Evolutionary conservation across 1,140 invertebrate species (phyloP).

Genomic region (Theocolax elegans): DNA sequence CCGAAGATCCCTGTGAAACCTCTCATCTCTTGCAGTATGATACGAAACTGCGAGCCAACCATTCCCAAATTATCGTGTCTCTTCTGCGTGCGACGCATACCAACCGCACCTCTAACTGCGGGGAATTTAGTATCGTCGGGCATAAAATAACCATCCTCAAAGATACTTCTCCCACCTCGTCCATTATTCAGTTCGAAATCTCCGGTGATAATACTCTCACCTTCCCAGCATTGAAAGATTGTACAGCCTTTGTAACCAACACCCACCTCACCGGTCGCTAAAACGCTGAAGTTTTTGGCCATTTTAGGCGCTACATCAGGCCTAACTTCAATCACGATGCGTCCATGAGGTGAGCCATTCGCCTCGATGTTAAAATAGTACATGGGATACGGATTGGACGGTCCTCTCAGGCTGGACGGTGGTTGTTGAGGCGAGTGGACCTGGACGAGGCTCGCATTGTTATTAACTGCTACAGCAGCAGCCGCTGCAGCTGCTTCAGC

Average conservation of each 20-base stretch:
- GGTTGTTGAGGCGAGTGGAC: conserved; percentile 65
- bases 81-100: conserved; percentile 85
- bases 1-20: conserved; percentile 87
- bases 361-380: conserved; percentile 84
- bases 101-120: conserved; percentile 81
- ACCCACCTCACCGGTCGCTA: conserved; percentile 83
- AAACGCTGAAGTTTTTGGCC: conserved; percentile 86
- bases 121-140: conserved; percentile 83
- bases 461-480: conserved; percentile 47
- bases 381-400: conserved; percentile 72
- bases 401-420: conserved; percentile 57
- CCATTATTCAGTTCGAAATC: conserved; percentile 87
- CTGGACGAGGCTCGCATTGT: conserved; percentile 61
- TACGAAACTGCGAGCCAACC: conserved; percentile 86
- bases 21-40: conserved; percentile 83
- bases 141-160: conserved; percentile 82
- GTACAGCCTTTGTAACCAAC: conserved; percentile 82
- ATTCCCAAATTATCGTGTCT: conserved; percentile 82
- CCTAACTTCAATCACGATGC: conserved; percentile 85
- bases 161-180: conserved; percentile 80
- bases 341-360: conserved; percentile 76
- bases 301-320: conserved; percentile 89
- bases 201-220: conserved; percentile 82
- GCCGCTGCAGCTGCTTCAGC: conserved; percentile 43
- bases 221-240: conserved; percentile 86